Percentiles rank a stretch among this genome's conserved stretches.
These are phyloP conservation scores for Mormyrus lacerda DNA, from an alignment of 2,113 vertebrate species.

Conservation along the genomic window DNA sequence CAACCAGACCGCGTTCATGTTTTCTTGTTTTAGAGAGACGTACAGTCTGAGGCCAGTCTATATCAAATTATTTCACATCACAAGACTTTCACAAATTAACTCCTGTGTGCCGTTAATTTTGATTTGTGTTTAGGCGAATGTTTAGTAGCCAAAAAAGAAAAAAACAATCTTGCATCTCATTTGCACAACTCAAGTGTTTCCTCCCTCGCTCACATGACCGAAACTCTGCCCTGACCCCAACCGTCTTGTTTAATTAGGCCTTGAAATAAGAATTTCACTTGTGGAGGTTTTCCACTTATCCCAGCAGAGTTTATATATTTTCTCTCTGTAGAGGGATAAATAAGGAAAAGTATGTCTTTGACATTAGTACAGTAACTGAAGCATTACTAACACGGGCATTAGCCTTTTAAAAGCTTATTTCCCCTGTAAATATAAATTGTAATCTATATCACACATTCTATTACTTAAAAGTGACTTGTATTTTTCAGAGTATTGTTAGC, in stretches of 20 bases:
- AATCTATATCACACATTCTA: slow-evolving; percentile 31
- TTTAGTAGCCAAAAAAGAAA: neutral
- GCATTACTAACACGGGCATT: slow-evolving; percentile 43
- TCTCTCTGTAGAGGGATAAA: slow-evolving; percentile 59
- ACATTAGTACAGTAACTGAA: slow-evolving; percentile 34
- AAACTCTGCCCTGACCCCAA: neutral
- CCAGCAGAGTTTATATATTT: slow-evolving; percentile 40
- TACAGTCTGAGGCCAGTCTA: neutral
- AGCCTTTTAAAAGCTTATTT: slow-evolving; percentile 39
- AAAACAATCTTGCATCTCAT: neutral
- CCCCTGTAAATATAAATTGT: slow-evolving; percentile 36
- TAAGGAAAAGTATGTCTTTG: slow-evolving; percentile 31
- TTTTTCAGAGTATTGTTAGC: slow-evolving; percentile 37
- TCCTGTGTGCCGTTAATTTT: neutral
- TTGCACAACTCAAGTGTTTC: neutral
- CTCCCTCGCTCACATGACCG: neutral
- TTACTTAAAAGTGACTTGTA: slow-evolving; percentile 40
- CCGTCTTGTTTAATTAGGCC: neutral
- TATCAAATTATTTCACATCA: neutral
- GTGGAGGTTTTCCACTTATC: neutral
- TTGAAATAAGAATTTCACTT: neutral
- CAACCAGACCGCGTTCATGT: neutral
- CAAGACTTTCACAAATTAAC: neutral
- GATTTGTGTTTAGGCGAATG: neutral
- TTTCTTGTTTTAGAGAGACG: neutral